Evolutionary conservation across 2,797 vertebrate genomes (phyloP).

Genomic region (Eulemur mongoz): DNA sequence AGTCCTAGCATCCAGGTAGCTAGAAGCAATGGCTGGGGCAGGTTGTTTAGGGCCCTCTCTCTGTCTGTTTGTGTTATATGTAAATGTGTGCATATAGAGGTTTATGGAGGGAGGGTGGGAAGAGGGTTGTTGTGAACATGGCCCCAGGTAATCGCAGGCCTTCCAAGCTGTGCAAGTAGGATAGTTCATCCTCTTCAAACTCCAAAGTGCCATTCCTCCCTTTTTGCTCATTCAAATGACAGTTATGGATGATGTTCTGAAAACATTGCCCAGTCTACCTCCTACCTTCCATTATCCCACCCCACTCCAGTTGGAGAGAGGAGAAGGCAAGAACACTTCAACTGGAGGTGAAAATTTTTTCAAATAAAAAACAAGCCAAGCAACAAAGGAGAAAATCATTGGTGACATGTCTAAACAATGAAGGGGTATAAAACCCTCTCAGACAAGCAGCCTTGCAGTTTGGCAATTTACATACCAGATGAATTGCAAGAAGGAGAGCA

Average conservation of each 20-base stretch:
- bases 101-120: not conserved
- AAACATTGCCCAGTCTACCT: constrained; percentile 7
- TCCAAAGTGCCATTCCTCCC: constrained; percentile 63
- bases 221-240: constrained; percentile 86
- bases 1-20: rapidly evolving
- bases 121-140: not conserved
- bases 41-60: constrained; percentile 45
- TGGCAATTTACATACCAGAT: not conserved
- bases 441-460: not conserved
- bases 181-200: constrained; percentile 50
- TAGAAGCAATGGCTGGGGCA: constrained; percentile 36
- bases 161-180: constrained; percentile 72
- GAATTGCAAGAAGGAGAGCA: not conserved
- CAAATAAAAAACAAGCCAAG: constrained; percentile 68
- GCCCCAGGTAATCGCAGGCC: constrained; percentile 52
- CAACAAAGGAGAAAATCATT: constrained; percentile 75
- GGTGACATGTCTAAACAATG: constrained; percentile 1
- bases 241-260: constrained; percentile 87
- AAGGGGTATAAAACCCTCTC: not conserved
- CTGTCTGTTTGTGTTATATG: not conserved
- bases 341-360: constrained; percentile 66
- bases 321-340: constrained; percentile 62
- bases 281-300: not conserved
- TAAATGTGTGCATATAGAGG: rapidly evolving
- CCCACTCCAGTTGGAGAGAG: constrained; percentile 66